Conservation (phyloP, 2,797 vertebrate species). For the Siniperca obscura region DNA sequence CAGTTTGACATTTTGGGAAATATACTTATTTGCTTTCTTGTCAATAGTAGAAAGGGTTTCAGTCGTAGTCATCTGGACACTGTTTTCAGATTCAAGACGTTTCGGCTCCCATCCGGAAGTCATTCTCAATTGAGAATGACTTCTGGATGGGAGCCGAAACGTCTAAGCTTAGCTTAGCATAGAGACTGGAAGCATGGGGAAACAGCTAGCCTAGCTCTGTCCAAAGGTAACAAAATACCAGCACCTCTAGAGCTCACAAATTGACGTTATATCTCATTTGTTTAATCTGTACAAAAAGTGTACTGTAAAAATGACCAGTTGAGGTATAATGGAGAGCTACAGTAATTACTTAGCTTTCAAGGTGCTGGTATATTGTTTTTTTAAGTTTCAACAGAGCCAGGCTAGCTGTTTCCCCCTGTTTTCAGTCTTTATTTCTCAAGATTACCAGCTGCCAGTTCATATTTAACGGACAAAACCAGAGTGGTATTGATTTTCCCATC, state of each 20-base stretch:
- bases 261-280: neutral
- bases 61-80: too few relatives aligned
- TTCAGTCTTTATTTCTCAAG: neutral
- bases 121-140: too few relatives aligned
- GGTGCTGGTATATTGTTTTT: neutral
- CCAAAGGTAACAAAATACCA: neutral
- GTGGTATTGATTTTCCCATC: neutral
- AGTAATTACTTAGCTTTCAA: neutral
- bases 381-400: neutral
- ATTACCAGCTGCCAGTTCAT: neutral
- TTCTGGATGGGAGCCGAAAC: too few relatives aligned
- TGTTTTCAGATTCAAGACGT: too few relatives aligned
- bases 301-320: neutral
- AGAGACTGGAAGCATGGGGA: neutral
- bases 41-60: too few relatives aligned
- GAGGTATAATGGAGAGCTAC: neutral
- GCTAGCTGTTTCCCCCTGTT: neutral
- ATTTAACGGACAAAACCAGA: neutral
- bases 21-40: neutral
- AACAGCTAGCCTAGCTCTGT: neutral
- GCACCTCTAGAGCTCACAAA: neutral
- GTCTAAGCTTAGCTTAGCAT: neutral
- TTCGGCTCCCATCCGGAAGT: too few relatives aligned
- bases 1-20: neutral
- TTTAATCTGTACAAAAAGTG: neutral